Evolutionary conservation across 2,113 vertebrate genomes (phyloP), one percentile per base, ranked within the genome.

Genomic region (Peromyscus polionotus): DNA sequence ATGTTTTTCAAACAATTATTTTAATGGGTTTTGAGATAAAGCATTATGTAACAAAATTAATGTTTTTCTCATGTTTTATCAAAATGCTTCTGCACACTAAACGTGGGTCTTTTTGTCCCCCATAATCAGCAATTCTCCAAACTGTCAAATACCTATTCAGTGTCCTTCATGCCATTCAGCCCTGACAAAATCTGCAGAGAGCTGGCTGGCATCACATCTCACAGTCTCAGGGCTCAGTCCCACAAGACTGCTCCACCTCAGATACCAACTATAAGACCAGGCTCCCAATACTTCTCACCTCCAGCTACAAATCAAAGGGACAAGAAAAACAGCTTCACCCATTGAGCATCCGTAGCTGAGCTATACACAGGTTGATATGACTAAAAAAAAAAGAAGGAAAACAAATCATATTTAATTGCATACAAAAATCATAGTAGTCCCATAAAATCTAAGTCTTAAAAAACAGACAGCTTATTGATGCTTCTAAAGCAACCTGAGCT

Each of bases 1-100:
- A 13, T 80, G 1, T 79, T 96, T 96, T 90, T 95, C 11, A 61
- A 94, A 33, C 28, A 13, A 42, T 31, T 67, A 42, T 81, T 97
- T 87, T 48, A 88, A 93, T 28, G 70, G 14, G 19, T 45, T 93
- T 93, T 80, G 54, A 75, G 28, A 84, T 51, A 95, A 93, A 79
- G 6, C 45, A 84, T 48, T 76, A 0, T 59, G 3, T 16, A 73
- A 88, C 5, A 95, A 89, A 84, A 31, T 45, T 36, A 68, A 68
- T 86, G 19, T 48, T 31, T 54, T 73, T 80, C 51, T 1, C 65
- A 36, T 57, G 0, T 80, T 22, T 22, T 31, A 33, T 73, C 65
- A 75, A 13, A 85, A 65, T 59, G 28, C 5, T 89, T 63, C 72
- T 77, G 11, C 26, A 3, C n/a, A 68, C 13, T 20, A 88, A 59